Evolutionary conservation across 2,888 invertebrate genomes (phyloP), one percentile per base, ranked within the genome.

Genomic region (Lucinisca nassula): DNA sequence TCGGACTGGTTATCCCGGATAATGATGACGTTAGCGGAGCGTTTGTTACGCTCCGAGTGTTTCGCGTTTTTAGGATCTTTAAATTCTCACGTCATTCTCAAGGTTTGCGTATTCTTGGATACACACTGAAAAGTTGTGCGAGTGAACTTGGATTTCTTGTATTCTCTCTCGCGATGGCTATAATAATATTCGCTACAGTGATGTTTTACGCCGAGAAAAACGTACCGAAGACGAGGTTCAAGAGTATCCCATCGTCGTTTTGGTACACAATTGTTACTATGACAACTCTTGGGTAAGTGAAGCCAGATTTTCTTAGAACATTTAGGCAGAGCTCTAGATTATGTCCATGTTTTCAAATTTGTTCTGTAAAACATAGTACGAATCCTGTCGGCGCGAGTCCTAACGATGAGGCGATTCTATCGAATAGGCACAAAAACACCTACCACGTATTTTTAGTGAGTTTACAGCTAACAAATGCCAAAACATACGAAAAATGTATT

Each of bases 141-240:
- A 99, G 99, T 96, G 99, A 99, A 97, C 97, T 99, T 94, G 99
- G 99, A 93, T 99, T 99, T 97, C 98, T 99, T 90, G 99, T 99
- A 88, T 99, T 99, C 97, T 99, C 99, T 40, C 97, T 99, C 95
- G 99, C 99, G 91, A 99, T 99, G 99, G 99, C 99, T 95, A 99
- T 99, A 96, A 99, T 99, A 95, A 99, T 99, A 96, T 99, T 99
- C 97, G 99, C 99, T 90, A 99, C 99, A 58, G 99, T 99, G 94
- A 99, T 99, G 99, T 99, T 99, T 97, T 99, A 99, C 97, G 99
- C 99, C 78, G 99, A 99, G 97, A 99, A 99, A 97, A 99, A 99
- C 96, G 99, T 99, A 92, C 98, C 98, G 95, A 98, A 98, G 94
- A 99, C 99, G 82, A 98, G 98, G 97, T 99, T 99, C 97, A 99